Evolutionary conservation across 2,113 vertebrate species (phyloP).

Genomic region (Cephalopholis sonnerati): DNA sequence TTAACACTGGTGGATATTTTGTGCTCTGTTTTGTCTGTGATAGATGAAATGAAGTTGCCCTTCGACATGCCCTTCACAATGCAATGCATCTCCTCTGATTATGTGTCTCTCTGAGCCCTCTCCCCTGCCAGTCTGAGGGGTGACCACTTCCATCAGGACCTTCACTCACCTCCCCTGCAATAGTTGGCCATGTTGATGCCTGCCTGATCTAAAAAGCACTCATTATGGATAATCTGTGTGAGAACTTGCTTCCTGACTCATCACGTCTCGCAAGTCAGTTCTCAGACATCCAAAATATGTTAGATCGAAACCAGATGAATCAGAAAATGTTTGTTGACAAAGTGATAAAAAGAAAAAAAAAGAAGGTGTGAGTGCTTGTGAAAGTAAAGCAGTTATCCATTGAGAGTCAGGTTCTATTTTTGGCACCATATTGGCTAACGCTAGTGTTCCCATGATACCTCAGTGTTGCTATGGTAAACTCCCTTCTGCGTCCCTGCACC

Average conservation of each 20-base stretch:
- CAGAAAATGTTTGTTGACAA: slow-evolving; percentile 35
- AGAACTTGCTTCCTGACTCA: slow-evolving; percentile 81
- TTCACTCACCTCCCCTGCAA: slow-evolving; percentile 81
- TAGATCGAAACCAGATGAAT: slow-evolving; percentile 42
- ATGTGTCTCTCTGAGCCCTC: slow-evolving; percentile 74
- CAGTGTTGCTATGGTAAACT: slow-evolving; percentile 86
- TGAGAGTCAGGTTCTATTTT: slow-evolving; percentile 73
- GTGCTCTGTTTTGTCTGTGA: slow-evolving; percentile 44
- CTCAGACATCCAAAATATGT: slow-evolving; percentile 78
- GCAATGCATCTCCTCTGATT: slow-evolving; percentile 86
- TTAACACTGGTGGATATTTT: slow-evolving; percentile 42
- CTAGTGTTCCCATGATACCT: slow-evolving; percentile 85
- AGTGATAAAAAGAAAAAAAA: slow-evolving; percentile 29
- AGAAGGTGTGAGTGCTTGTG: slow-evolving; percentile 69
- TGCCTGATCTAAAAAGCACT: slow-evolving; percentile 84
- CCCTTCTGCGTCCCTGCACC: slow-evolving; percentile 83
- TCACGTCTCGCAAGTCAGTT: slow-evolving; percentile 81
- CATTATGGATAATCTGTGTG: slow-evolving; percentile 68
- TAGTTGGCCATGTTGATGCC: slow-evolving; percentile 97
- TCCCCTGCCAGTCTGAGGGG: slow-evolving; percentile 90
- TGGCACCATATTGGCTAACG: slow-evolving; percentile 94
- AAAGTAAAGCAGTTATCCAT: slow-evolving; percentile 61
- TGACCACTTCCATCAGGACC: slow-evolving; percentile 93
- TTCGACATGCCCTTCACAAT: slow-evolving; percentile 84
- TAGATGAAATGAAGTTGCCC: slow-evolving; percentile 80